Conservation (phyloP, 2,888 invertebrate species). For the Urechis unicinctus region DNA sequence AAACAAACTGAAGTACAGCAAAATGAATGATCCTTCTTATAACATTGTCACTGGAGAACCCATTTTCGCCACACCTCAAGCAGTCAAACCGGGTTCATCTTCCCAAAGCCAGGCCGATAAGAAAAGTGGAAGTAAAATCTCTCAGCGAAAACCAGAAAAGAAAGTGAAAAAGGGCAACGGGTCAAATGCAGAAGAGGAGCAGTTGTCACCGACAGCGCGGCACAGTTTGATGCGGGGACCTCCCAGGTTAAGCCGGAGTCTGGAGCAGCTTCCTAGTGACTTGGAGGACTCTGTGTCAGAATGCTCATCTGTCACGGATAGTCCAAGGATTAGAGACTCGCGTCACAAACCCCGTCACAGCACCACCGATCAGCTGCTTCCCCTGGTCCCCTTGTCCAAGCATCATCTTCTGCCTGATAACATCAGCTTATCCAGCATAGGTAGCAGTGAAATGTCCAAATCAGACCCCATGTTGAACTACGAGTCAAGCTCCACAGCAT, state of each 20-base stretch:
- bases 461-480: conserved; percentile 44
- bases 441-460: conserved; percentile 46
- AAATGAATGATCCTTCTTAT: background rate
- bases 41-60: background rate
- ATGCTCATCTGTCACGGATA: conserved; percentile 3
- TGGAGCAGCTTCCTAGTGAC: conserved; percentile 47
- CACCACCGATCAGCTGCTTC: conserved; percentile 1
- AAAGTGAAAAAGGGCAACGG: too few species aligned
- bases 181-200: too few species aligned
- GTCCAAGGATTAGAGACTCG: background rate
- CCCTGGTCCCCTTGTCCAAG: conserved; percentile 6
- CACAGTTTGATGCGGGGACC: conserved; percentile 32
- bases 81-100: too few species aligned
- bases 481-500: conserved; percentile 56
- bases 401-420: conserved; percentile 27
- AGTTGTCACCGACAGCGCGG: too few species aligned
- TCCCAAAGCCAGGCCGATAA: too few species aligned
- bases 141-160: conserved; percentile 3
- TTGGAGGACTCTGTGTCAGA: conserved; percentile 30
- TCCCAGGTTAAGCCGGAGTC: conserved; percentile 39
- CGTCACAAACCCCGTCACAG: background rate
- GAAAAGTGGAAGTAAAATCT: too few species aligned
- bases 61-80: too few species aligned
- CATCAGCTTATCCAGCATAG: conserved; percentile 43
- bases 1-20: background rate